Conservation (phyloP, 2,797 vertebrate genomes). For the Anabacerthia variegaticeps region DNA sequence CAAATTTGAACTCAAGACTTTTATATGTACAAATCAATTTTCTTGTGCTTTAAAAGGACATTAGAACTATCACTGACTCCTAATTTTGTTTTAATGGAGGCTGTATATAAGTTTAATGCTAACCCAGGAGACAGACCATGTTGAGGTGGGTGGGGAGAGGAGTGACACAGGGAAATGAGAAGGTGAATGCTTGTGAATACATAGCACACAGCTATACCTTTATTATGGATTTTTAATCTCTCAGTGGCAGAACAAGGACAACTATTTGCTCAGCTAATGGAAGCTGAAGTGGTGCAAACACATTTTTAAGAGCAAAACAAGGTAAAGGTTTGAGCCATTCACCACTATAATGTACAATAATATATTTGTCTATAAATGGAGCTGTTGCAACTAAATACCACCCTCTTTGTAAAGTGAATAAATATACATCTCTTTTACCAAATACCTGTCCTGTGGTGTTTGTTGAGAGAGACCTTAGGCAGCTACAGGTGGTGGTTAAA, state of each 20-base stretch:
- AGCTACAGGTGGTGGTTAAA: background rate
- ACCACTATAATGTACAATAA: constrained; percentile 79
- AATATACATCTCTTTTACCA: constrained; percentile 82
- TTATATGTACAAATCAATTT: constrained; percentile 72
- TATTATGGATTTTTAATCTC: constrained; percentile 59
- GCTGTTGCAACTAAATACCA: constrained; percentile 79
- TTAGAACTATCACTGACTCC: constrained; percentile 52
- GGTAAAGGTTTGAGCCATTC: constrained; percentile 68
- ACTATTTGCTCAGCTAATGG: constrained; percentile 40
- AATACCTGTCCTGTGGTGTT: constrained; percentile 69
- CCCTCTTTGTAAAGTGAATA: constrained; percentile 87
- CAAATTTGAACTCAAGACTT: constrained; percentile 72
- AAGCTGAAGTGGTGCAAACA: constrained; percentile 58
- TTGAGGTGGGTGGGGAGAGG: background rate
- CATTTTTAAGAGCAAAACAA: constrained; percentile 60
- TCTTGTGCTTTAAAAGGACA: constrained; percentile 63
- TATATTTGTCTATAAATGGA: constrained; percentile 84
- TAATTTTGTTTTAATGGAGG: constrained; percentile 64
- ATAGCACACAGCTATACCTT: constrained; percentile 52
- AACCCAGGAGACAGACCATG: constrained; percentile 14
- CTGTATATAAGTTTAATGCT: constrained; percentile 61
- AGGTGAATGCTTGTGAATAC: constrained; percentile 64
- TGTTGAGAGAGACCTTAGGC: constrained; percentile 29
- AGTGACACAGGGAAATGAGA: constrained; percentile 32
- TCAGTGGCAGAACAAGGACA: constrained; percentile 59